Base-by-base conservation (phyloP, 37 sponge, comb jelly and placozoan species). In the Axinella damicornis region DNA sequence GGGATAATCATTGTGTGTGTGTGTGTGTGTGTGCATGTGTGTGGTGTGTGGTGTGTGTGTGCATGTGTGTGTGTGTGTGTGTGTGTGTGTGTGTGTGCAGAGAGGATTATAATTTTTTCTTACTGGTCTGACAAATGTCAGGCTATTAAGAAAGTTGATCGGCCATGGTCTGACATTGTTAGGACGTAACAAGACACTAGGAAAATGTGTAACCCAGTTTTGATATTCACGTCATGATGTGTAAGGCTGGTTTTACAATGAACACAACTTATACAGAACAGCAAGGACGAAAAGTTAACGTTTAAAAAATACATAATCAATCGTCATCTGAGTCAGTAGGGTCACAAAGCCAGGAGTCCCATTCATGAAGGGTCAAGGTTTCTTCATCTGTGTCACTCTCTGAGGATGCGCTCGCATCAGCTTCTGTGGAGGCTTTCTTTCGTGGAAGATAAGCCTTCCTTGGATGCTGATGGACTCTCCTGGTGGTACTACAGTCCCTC, bases 391-490 rank as follows among this genome's bases (percentile, higher is more conserved):
- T 32, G 27, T 18, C 53, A 27, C 53, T 35, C 27, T 21, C 69
- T 34, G 34, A 33, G 21, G 30, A 27, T 33, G 69, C 32, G 21
- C 35, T 21, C 35, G 34, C 79, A 63, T 58, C 53, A 27, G 69
- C 30, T 40, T 22, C 38, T 22, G 71, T 53, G 53, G 60, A 69
- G 53, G 35, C 71, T 27, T 20, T n/a, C 41, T 57, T 70, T 59
- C 83, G 83, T 76, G 76, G 69, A 27, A 17, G 68, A 53, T 85
- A 85, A 58, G 53, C 78, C 52, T 86, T 86, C 31, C 87, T 30
- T 24, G 87, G 87, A 21, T 53, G 24, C 58, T 86, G 88, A 60
- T 79, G 36, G n/a, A 73, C 75, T 79, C 88, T 79, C 35, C 81
- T 37, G 21, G 68, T 64, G 73, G 88, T 73, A 30, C 20, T 57